phyloP scores from a whole-genome alignment of 2,888 invertebrate species.

The Tuberolachnus salignus region DNA sequence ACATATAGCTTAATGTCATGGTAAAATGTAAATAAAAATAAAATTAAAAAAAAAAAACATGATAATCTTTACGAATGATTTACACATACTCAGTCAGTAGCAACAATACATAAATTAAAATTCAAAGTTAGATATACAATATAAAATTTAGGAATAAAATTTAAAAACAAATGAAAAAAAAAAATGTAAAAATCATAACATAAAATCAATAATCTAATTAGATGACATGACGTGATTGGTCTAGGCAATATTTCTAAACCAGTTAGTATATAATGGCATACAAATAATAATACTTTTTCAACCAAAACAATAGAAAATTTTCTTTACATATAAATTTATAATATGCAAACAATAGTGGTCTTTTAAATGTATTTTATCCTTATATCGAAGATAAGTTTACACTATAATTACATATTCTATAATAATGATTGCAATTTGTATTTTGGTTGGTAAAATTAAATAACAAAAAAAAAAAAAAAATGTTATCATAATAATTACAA shows the following conservation, averaged over 20 bases:
- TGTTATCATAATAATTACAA: constrained; percentile 18
- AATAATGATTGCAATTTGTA: constrained; percentile 45
- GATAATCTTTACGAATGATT: constrained; percentile 54
- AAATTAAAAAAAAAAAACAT: constrained; percentile 51
- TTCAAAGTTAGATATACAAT: constrained; percentile 43
- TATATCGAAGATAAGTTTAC: constrained; percentile 36
- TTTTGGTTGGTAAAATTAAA: constrained; percentile 48
- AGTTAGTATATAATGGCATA: constrained; percentile 37
- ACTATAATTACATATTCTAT: constrained; percentile 16
- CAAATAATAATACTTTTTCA: constrained; percentile 53
- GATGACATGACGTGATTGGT: constrained; percentile 34
- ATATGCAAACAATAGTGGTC: constrained; percentile 34
- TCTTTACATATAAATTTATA: neutral
- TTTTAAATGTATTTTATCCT: constrained; percentile 34
- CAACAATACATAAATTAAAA: constrained; percentile 56
- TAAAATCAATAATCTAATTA: constrained; percentile 41
- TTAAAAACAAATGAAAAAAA: constrained; percentile 55
- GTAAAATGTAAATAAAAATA: constrained; percentile 55
- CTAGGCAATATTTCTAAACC: constrained; percentile 18
- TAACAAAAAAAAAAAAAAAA: constrained; percentile 53
- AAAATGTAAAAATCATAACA: constrained; percentile 51
- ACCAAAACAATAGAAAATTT: constrained; percentile 21
- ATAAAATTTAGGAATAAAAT: constrained; percentile 57
- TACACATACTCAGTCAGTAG: constrained; percentile 56
- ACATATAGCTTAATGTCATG: constrained; percentile 52